Conservation (phyloP, 2,888 invertebrate species). For the Baronia brevicornis region DNA sequence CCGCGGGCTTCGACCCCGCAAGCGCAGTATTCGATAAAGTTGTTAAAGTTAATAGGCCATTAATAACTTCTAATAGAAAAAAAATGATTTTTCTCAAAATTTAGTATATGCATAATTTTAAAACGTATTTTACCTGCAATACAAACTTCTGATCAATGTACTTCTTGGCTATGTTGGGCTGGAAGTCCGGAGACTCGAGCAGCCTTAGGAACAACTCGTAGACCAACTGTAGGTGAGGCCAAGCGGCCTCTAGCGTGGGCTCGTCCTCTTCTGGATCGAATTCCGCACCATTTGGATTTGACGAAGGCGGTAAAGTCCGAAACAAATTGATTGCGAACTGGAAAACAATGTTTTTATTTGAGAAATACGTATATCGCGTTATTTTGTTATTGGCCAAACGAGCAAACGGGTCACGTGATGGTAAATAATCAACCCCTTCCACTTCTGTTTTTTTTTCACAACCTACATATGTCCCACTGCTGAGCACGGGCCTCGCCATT, state of each 20-base stretch:
- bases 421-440: too few species aligned
- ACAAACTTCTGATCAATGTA: slow-evolving; percentile 97
- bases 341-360: slow-evolving; percentile 14
- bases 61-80: too few species aligned
- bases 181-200: slow-evolving; percentile 94
- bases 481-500: too few species aligned
- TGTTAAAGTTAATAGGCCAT: too few species aligned
- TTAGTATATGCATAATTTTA: not conserved
- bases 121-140: slow-evolving; percentile 79
- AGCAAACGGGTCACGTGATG: too few species aligned
- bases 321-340: slow-evolving; percentile 92
- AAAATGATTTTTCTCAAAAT: not conserved
- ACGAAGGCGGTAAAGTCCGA: slow-evolving; percentile 90
- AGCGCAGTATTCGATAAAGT: too few species aligned
- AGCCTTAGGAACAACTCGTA: slow-evolving; percentile 86
- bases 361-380: not conserved
- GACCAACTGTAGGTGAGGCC: slow-evolving; percentile 93
- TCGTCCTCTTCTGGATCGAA: slow-evolving; percentile 97
- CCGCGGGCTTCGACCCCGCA: too few species aligned
- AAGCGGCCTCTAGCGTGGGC: slow-evolving; percentile 94
- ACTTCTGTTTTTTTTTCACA: too few species aligned
- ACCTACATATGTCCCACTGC: too few species aligned
- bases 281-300: slow-evolving; percentile 90
- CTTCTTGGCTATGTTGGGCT: slow-evolving; percentile 92
- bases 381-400: slow-evolving; percentile 15